Evolutionary conservation across 2,797 vertebrate genomes (phyloP).

Genomic region (Cuniculus paca): DNA sequence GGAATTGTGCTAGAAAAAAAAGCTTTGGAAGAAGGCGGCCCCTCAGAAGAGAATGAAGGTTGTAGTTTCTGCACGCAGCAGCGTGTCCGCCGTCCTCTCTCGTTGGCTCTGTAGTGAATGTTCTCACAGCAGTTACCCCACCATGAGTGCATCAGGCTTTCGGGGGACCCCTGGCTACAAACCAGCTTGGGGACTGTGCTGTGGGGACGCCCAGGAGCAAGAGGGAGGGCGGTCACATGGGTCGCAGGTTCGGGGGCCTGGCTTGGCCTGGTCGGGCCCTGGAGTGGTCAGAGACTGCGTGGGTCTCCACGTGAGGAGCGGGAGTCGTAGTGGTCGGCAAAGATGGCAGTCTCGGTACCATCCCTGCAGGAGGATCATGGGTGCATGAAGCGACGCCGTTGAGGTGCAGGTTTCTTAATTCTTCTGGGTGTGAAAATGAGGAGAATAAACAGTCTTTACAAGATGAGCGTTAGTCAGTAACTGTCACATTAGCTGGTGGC

Average conservation of each 20-base stretch:
- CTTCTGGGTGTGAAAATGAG: neutral
- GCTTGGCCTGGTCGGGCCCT: neutral
- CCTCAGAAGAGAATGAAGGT: conserved; percentile 77
- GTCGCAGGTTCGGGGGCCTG: rapidly evolving
- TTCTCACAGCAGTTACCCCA: neutral
- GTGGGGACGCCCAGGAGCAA: neutral
- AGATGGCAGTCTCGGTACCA: rapidly evolving
- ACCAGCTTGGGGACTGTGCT: neutral
- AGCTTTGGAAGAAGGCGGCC: conserved; percentile 69
- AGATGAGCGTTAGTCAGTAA: neutral
- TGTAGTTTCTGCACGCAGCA: conserved; percentile 9
- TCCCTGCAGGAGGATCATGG: neutral
- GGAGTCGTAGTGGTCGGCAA: neutral
- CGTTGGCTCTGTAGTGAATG: neutral
- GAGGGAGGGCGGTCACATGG: neutral
- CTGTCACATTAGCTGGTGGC: neutral
- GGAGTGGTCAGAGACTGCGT: neutral
- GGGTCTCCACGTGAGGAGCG: neutral
- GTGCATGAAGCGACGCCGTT: neutral
- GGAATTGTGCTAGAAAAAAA: conserved; percentile 91
- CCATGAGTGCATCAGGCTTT: neutral
- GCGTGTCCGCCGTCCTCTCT: neutral
- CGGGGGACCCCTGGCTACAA: neutral
- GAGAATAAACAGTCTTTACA: neutral
- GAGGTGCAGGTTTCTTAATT: neutral